These are phyloP conservation scores for Pseudorasbora parva DNA, from an alignment of 2,113 vertebrate genomes.

Conservation along the genomic window DNA sequence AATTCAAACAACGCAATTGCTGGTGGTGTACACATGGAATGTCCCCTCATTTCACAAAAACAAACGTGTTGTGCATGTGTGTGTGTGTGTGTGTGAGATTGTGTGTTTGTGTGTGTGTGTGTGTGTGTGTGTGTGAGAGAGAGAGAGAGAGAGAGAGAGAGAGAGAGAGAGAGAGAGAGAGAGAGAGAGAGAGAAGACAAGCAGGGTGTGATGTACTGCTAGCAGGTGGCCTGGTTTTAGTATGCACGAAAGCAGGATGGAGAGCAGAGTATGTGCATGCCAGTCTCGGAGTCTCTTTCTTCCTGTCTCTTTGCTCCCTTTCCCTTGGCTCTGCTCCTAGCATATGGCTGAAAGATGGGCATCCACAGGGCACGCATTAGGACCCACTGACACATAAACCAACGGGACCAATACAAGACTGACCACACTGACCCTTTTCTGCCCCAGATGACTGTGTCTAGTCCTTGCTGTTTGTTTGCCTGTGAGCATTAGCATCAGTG, in stretches of 20 bases:
- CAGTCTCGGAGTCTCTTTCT: slow-evolving; percentile 31
- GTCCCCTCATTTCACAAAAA: too few species aligned
- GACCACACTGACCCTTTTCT: slow-evolving; percentile 22
- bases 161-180: too few species aligned
- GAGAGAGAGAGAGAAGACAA: not conserved
- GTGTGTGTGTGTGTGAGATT: not conserved
- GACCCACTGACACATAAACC: slow-evolving; percentile 60
- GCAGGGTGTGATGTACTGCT: slow-evolving; percentile 36
- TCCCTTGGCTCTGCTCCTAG: slow-evolving; percentile 67
- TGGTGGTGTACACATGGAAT: too few species aligned
- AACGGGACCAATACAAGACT: slow-evolving; percentile 15
- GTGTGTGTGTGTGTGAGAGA: too few species aligned
- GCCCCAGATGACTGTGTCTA: slow-evolving; percentile 1
- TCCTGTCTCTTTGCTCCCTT: slow-evolving; percentile 45
- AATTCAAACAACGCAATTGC: too few species aligned
- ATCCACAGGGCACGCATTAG: slow-evolving; percentile 62
- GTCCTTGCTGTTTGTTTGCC: slow-evolving; percentile 10
- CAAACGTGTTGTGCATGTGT: too few species aligned
- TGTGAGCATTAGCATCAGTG: not conserved
- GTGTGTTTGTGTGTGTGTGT: too few species aligned
- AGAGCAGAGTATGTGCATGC: slow-evolving; percentile 45
- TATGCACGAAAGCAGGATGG: slow-evolving; percentile 39
- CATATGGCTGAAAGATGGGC: slow-evolving; percentile 70
- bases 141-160: too few species aligned
- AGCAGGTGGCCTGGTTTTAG: slow-evolving; percentile 44